Conservation (phyloP, 2,888 invertebrate genomes). For the Alloscopus bannaensis region DNA sequence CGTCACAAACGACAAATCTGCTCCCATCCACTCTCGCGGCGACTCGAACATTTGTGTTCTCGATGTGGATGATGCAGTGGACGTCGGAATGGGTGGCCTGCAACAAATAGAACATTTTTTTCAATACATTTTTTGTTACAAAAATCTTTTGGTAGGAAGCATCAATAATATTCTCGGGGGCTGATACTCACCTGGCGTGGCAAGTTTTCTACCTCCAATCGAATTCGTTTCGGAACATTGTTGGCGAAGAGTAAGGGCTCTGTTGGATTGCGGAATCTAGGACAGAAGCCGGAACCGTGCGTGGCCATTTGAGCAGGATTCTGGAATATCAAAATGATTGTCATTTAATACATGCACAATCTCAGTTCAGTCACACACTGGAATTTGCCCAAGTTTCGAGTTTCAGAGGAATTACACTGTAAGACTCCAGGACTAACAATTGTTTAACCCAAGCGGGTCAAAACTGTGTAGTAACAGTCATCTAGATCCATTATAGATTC, state of each 20-base stretch:
- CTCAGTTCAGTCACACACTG: too few species aligned
- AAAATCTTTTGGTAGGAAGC: too few species aligned
- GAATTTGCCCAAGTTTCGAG: too few species aligned
- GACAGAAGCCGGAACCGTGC: slow-evolving; percentile 84
- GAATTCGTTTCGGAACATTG: slow-evolving; percentile 91
- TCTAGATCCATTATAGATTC: too few species aligned
- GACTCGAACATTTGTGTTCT: slow-evolving; percentile 91
- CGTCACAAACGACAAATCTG: slow-evolving; percentile 90
- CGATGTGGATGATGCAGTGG: slow-evolving; percentile 92
- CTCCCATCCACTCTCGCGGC: slow-evolving; percentile 90
- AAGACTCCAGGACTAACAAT: too few species aligned
- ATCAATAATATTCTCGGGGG: neutral
- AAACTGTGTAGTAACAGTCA: too few species aligned
- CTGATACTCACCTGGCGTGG: slow-evolving; percentile 80
- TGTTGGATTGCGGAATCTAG: slow-evolving; percentile 86
- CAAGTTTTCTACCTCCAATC: slow-evolving; percentile 91
- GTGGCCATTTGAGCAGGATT: slow-evolving; percentile 79
- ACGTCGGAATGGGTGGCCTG: slow-evolving; percentile 90
- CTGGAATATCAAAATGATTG: too few species aligned
- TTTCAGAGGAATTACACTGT: too few species aligned
- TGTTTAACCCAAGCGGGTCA: too few species aligned
- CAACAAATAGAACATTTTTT: slow-evolving; percentile 4
- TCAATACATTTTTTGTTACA: neutral
- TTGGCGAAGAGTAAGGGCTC: slow-evolving; percentile 89
- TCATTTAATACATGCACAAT: too few species aligned